These are phyloP conservation scores for Atlantisia rogersi DNA, from an alignment of 2,113 vertebrate species.

Conservation along the genomic window DNA sequence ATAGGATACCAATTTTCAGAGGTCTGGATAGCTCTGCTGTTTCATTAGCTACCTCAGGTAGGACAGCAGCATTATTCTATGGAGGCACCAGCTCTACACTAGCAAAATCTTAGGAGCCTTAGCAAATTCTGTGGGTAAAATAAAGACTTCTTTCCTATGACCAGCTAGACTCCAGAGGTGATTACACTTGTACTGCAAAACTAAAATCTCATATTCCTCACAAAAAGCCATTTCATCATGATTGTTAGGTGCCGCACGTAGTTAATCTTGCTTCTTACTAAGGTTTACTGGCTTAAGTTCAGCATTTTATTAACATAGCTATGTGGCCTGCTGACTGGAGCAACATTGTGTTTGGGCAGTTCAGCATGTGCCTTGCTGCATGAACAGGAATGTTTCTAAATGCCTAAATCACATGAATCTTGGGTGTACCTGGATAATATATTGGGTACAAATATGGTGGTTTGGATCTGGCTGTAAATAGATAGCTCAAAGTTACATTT, in stretches of 20 bases:
- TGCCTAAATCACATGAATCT: background rate
- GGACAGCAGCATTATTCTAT: background rate
- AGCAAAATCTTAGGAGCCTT: background rate
- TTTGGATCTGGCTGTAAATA: slow-evolving; percentile 2
- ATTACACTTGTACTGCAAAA: background rate
- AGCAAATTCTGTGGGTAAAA: background rate
- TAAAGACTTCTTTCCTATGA: background rate
- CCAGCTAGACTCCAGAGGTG: background rate
- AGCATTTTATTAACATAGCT: background rate
- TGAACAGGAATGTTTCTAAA: background rate
- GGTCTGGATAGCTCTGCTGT: background rate
- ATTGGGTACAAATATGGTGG: background rate
- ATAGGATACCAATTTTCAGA: background rate
- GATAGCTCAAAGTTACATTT: background rate
- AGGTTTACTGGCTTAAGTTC: background rate
- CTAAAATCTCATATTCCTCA: background rate
- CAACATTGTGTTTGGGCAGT: background rate
- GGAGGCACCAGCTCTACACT: accelerated
- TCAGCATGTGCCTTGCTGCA: background rate
- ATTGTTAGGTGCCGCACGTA: background rate
- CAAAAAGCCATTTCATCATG: background rate
- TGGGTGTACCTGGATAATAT: background rate
- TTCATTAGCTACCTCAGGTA: background rate
- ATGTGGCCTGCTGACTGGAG: background rate
- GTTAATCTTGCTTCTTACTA: background rate